phyloP scores from a whole-genome alignment of 2,113 vertebrate genomes.

The Phaethornis superciliosus region DNA sequence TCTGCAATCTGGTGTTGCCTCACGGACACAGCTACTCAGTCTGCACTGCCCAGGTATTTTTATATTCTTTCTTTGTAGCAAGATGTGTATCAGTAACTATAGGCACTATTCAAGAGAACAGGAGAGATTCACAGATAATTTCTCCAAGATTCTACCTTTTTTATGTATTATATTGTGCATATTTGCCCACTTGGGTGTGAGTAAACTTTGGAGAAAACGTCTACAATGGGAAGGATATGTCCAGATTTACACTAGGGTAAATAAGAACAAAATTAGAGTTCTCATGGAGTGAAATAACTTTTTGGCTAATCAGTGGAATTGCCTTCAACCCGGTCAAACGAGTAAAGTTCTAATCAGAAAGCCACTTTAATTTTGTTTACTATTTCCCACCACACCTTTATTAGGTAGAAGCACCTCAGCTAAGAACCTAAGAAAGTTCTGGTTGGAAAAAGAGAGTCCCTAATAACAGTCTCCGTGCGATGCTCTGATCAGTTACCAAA shows the following conservation, averaged over 20 bases:
- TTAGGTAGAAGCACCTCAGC: neutral
- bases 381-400: neutral
- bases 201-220: neutral
- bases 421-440: accelerated
- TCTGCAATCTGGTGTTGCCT: neutral
- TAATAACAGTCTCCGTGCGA: accelerated
- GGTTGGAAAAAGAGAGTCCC: neutral
- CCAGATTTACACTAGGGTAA: neutral
- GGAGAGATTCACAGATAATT: neutral
- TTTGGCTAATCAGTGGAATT: neutral
- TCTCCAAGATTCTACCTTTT: neutral
- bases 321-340: neutral
- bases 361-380: neutral
- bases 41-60: neutral
- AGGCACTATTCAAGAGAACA: neutral
- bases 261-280: neutral
- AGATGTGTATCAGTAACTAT: neutral
- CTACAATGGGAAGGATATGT: neutral
- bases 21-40: neutral
- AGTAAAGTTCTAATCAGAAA: neutral
- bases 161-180: neutral
- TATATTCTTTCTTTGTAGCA: neutral
- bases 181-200: neutral
- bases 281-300: neutral
- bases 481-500: accelerated